Base-by-base conservation (phyloP, 2,888 invertebrate genomes). In the Myopa testacea region DNA sequence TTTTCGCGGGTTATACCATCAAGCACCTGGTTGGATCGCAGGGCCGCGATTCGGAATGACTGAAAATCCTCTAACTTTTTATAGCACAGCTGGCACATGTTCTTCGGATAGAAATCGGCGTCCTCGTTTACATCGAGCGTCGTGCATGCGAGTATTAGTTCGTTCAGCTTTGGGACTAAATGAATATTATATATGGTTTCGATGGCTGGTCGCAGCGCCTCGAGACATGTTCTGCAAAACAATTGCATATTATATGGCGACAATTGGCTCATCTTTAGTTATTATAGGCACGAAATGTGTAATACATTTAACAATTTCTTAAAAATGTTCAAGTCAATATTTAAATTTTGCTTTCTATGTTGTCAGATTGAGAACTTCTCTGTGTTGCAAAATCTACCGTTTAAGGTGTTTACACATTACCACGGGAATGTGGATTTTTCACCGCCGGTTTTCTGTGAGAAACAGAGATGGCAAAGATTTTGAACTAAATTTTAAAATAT, bases 171-270 rank as follows among this genome's bases (percentile, higher is more conserved):
- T 4, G 87, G 84, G 6, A 82, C 62, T 4, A 81, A 60, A 45
- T 81, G 81, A 12, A 80, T 78, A 37, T 82, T 84, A 63, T 83
- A 83, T 16, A 79, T 81, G 45, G 74, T 38, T 70, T 78, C 79
- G 58, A 40, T 60, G 67, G 38, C 8, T 75, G 80, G 75, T 77
- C 81, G 79, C 75, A 87, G 52, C 26, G 84, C 83, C 6, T 82
- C 82, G 52, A 87, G 77, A 69, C 87, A 87, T 67, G 84, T 85
- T 60, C 87, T 84, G 81, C 87, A 87, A 69, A 87, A 81, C 68
- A 84, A 82, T 52, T 84, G 82, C 65, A 86, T 79, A 82, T 86
- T 85, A 76, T 72, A 79, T 68, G 78, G 81, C 26, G 26, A 26
- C 34, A 81, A 26, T 72, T 80, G 76, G 40, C 38, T 77, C 78